A percentile compares a stretch with the other conserved stretches of the same genome.
phyloP scores from a whole-genome alignment of 2,113 vertebrate genomes.

The Tragelaphus scriptus region DNA sequence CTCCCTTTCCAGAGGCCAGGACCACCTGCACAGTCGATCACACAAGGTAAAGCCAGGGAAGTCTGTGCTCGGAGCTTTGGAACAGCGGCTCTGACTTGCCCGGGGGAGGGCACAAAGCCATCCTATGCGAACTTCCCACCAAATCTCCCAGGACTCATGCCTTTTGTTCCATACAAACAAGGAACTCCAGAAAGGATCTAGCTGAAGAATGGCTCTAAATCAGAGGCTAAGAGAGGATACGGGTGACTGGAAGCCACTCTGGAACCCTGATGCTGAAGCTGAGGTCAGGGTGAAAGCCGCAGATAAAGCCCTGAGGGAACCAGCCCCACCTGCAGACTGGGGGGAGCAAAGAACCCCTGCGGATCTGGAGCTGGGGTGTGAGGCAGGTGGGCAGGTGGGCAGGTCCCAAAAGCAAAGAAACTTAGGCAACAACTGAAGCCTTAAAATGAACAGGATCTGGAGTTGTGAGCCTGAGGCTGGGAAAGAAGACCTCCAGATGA shows the following conservation, averaged over 20 bases:
- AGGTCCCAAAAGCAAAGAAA: not conserved
- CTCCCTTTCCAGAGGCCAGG: not conserved
- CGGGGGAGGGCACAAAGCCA: accelerated
- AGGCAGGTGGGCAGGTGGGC: too few species aligned
- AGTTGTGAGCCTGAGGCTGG: not conserved
- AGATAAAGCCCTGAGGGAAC: not conserved
- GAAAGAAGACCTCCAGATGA: not conserved
- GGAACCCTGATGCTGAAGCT: not conserved
- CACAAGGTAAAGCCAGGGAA: not conserved
- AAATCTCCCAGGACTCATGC: not conserved
- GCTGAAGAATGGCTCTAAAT: not conserved
- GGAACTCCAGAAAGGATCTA: not conserved
- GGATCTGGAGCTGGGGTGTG: accelerated
- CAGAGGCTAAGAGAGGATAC: not conserved
- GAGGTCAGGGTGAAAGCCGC: not conserved
- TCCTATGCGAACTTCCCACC: not conserved
- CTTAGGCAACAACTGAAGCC: not conserved
- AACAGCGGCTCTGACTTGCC: accelerated
- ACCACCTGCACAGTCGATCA: accelerated
- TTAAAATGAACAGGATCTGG: not conserved
- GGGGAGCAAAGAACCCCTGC: accelerated
- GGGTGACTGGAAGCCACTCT: not conserved
- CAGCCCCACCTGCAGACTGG: not conserved
- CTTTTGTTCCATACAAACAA: not conserved
- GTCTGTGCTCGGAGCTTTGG: accelerated